A percentile compares a stretch with the other conserved stretches of the same genome.
Evolutionary conservation across 2,888 invertebrate species (phyloP).

Genomic region (Plutella xylostella): DNA sequence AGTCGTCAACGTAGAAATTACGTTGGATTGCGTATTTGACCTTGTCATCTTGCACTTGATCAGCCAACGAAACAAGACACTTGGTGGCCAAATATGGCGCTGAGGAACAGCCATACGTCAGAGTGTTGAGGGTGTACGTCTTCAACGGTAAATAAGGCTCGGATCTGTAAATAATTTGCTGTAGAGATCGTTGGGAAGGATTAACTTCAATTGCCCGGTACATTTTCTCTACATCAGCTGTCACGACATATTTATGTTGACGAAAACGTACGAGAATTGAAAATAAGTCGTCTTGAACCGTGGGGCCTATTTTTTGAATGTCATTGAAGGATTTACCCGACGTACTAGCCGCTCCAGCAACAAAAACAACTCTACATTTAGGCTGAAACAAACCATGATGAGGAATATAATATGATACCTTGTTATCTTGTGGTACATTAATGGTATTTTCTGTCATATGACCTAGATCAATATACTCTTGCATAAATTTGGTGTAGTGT

Average conservation of each 20-base stretch:
- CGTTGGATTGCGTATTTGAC: no score
- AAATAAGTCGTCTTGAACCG: conserved; percentile 16
- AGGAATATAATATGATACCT: conserved; percentile 11
- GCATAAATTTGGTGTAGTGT: not conserved
- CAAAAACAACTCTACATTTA: conserved; percentile 14
- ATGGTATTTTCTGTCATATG: not conserved
- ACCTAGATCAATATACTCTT: not conserved
- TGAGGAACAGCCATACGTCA: conserved; percentile 19
- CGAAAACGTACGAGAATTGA: not conserved
- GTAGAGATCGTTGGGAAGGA: conserved; percentile 11
- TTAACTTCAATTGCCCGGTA: conserved; percentile 3
- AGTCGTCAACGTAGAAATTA: no score
- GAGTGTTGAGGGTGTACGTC: conserved; percentile 15
- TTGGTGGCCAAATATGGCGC: conserved; percentile 11
- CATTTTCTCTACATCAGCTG: conserved; percentile 6
- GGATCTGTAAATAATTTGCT: conserved; percentile 18
- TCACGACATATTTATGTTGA: conserved; percentile 6
- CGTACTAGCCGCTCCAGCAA: conserved; percentile 12
- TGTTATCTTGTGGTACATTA: not conserved
- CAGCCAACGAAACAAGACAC: not conserved
- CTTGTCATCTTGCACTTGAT: not conserved
- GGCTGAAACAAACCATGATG: conserved; percentile 19
- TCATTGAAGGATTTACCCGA: conserved; percentile 16
- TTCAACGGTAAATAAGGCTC: conserved; percentile 14
- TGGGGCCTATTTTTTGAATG: conserved; percentile 14